Conservation (phyloP, 2,113 vertebrate species). For the Vimba vimba region DNA sequence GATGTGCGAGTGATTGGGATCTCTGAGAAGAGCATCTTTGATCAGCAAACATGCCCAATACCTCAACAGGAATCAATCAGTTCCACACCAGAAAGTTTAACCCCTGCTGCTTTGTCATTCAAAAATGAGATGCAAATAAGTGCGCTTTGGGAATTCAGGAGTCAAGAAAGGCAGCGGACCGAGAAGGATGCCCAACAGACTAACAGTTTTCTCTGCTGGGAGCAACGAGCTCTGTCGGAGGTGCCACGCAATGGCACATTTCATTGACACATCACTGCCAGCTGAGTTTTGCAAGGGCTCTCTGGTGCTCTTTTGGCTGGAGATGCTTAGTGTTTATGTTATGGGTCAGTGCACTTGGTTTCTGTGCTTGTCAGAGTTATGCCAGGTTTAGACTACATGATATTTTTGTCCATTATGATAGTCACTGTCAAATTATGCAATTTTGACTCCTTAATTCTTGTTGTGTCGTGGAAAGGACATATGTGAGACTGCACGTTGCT, state of each 20-base stretch:
- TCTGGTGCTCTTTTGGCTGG: neutral
- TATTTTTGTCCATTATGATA: too few relatives aligned
- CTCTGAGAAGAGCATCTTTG: conserved; percentile 49
- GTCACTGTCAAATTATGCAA: too few relatives aligned
- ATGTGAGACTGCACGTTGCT: too few relatives aligned
- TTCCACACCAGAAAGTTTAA: conserved; percentile 67
- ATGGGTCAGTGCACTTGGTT: neutral
- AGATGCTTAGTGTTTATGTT: conserved; percentile 4
- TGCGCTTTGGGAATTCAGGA: conserved; percentile 62
- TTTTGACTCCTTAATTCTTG: too few relatives aligned
- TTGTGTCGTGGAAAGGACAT: too few relatives aligned
- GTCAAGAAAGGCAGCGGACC: conserved; percentile 61
- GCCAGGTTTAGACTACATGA: too few relatives aligned
- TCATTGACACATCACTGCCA: conserved; percentile 46
- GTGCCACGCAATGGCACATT: conserved; percentile 60
- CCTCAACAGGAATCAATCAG: conserved; percentile 67
- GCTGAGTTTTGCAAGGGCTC: conserved; percentile 47
- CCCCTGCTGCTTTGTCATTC: conserved; percentile 63
- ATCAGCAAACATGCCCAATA: conserved; percentile 52
- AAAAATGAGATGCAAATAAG: conserved; percentile 77
- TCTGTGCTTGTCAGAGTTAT: too few relatives aligned
- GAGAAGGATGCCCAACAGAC: conserved; percentile 66
- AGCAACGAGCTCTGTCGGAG: conserved; percentile 61
- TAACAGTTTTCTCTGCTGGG: conserved; percentile 71
- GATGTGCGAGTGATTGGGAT: conserved; percentile 47